Evolutionary conservation across 2,797 vertebrate genomes (phyloP).

Genomic region (Enteromius treurensis): DNA sequence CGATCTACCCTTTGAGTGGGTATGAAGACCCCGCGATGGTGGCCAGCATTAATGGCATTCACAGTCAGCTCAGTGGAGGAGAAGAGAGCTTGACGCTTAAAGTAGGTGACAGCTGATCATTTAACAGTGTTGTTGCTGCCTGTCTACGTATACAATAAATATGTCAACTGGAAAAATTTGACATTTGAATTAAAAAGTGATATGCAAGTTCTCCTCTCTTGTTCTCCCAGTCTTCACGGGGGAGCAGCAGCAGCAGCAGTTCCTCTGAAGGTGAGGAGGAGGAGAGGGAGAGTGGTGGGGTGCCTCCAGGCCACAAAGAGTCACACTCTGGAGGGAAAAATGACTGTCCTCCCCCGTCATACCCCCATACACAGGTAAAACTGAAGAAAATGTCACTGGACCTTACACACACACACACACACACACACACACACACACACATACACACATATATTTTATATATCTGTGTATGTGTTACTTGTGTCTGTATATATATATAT

Average conservation of each 20-base stretch:
- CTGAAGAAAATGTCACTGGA: not conserved
- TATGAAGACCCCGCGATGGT: slow-evolving; percentile 84
- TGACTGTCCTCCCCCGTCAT: slow-evolving; percentile 88
- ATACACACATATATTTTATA: too few relatives aligned
- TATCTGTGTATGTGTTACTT: too few relatives aligned
- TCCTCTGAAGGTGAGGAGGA: slow-evolving; percentile 96
- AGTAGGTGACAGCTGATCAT: slow-evolving; percentile 68
- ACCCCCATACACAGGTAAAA: slow-evolving; percentile 88
- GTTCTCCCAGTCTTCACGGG: slow-evolving; percentile 78
- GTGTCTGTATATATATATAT: too few relatives aligned
- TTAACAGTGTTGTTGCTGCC: not conserved
- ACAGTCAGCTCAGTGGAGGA: slow-evolving; percentile 85
- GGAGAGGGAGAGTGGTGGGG: slow-evolving; percentile 84
- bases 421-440: too few relatives aligned
- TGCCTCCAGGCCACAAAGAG: slow-evolving; percentile 79
- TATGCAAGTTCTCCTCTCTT: slow-evolving; percentile 42
- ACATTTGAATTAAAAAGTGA: slow-evolving; percentile 27
- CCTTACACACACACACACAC: not conserved
- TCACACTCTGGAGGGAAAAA: slow-evolving; percentile 76
- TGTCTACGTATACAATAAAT: slow-evolving; percentile 25
- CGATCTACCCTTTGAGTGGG: slow-evolving; percentile 88
- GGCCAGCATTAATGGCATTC: slow-evolving; percentile 87
- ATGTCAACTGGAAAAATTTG: slow-evolving; percentile 7
- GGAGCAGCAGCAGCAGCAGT: slow-evolving; percentile 86
- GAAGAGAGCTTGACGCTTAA: slow-evolving; percentile 84